These are phyloP conservation scores for Enteromius treurensis DNA, from an alignment of 2,797 vertebrate species.

Conservation along the genomic window DNA sequence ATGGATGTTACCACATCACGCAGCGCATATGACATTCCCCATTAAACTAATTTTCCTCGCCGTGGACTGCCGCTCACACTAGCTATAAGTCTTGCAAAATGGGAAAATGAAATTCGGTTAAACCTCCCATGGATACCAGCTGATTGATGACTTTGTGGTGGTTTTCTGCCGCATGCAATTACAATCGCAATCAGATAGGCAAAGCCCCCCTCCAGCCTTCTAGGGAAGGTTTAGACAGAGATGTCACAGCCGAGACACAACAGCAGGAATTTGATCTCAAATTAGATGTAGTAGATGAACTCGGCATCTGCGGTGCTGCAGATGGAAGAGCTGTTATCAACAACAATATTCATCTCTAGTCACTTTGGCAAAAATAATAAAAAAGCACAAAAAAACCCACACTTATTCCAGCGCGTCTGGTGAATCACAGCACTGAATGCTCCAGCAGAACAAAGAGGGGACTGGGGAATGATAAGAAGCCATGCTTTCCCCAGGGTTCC, in stretches of 20 bases:
- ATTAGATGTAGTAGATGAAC: conserved; percentile 57
- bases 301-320: conserved; percentile 48
- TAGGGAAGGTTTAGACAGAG: conserved; percentile 50
- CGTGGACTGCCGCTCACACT: conserved; percentile 60
- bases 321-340: conserved; percentile 55
- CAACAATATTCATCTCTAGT: conserved; percentile 52
- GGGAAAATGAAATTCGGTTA: conserved; percentile 71
- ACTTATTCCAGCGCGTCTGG: conserved; percentile 37
- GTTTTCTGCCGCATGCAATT: conserved; percentile 69
- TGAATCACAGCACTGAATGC: conserved; percentile 16
- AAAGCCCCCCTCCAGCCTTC: conserved; percentile 46
- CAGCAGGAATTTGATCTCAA: conserved; percentile 66
- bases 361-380: conserved; percentile 46
- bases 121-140: conserved; percentile 62
- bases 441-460: conserved; percentile 33
- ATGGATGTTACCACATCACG: conserved; percentile 50
- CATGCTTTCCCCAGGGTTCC: conserved; percentile 34
- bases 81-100: conserved; percentile 61
- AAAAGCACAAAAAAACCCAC: conserved; percentile 23
- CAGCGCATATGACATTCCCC: conserved; percentile 56
- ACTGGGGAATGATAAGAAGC: conserved; percentile 38
- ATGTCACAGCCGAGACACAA: conserved; percentile 57
- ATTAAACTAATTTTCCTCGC: conserved; percentile 63
- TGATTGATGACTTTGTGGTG: conserved; percentile 72
- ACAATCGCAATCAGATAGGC: conserved; percentile 70